Base-by-base conservation (phyloP, 2,888 invertebrate genomes). In the Polia nebulosa region DNA sequence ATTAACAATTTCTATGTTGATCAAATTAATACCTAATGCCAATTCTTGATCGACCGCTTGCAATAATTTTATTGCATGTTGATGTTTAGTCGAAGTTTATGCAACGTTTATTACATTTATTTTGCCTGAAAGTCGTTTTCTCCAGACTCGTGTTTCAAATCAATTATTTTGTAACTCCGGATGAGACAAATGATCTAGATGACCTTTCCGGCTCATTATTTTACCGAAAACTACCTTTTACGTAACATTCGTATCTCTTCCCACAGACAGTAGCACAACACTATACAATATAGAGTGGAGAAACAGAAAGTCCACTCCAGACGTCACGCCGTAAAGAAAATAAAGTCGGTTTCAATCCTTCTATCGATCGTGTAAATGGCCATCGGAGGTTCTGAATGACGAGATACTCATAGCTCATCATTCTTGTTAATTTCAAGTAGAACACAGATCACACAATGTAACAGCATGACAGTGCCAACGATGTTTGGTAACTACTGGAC, bases 181-280 rank as follows among this genome's bases (percentile, higher is more conserved):
- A 78, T 72, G 32, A 34, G 39, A 41, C 39, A 61, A 81, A 78
- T 61, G 39, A 61, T 61, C 53, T 29, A 57, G 44, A 41, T 58
- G 72, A 81, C 81, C 82, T 81, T 55, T 81, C 58, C 64, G 45
- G 17, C 57, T 58, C 53, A 64, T 77, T 78, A 81, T 81, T 52
- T 62, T 51, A 51, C 53, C 81, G 22, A 71, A 71, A 81, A 51
- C 25, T 51, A 45, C 17, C 29, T 27, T 58, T 77, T 78, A 78
- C 49, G 61, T 78, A 77, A 77, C 45, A n/a, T 11, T 45, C 8
- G 22, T 25, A 51, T 32, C 53, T 67, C 47, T 80, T 55, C 81
- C n/a, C 57, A 77, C 39, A 34, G 25, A 6, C 57, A 25, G 62
- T 57, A 53, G 52, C 45, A 22, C 11, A 1, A 0, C 36, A 22